Base-by-base conservation (phyloP, 2,888 invertebrate species). In the Rapana venosa region DNA sequence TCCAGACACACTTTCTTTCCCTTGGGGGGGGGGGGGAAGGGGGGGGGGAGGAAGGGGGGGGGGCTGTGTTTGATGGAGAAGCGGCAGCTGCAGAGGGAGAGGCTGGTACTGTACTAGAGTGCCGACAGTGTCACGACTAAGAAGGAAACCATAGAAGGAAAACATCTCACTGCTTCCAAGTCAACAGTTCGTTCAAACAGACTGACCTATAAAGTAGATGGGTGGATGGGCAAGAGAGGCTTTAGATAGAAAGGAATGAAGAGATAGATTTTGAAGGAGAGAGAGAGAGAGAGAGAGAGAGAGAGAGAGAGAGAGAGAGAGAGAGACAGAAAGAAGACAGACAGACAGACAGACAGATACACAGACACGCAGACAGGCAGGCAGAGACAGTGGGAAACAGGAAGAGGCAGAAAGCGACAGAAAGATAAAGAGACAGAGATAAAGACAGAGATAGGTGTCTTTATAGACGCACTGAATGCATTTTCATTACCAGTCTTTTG, bases 241-340 rank as follows among this genome's bases (percentile, higher is more conserved):
- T 47, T 47, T 1, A 83, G 81, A 81, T 4, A 81, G 81, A 81
- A 5, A 36, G 81, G 36, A 2, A 47, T 36, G 36, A 4, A 81
- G 26, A 81, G 20, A 81, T 36, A 81, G 13, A 61, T 11, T 15
- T 17, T 15, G 61, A 61, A 0, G 26, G 47, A 81, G 36, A 47
- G 26, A 81, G 1, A 83, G 47, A 83, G 22, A 47, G 81, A 83
- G 22, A 83, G 81, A 83, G 79, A 79, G n/a, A 74, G 74, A 74
- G n/a, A 74, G 22, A 74, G 22, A 22, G 20, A 79, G 32, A 83
- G 81, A 83, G 20, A 81, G 47, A 81, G 30, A 81, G 81, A 47
- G n/a, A 81, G 81, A 22, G 30, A 83, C 47, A 47, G 22, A 83
- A 47, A 83, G 35, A 79, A 79, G 35, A 79, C 35, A 79, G 35